A percentile compares a stretch with the other conserved stretches of the same genome.
These are phyloP conservation scores for Lytechinus pictus DNA, from an alignment of 35 echinoderm and acorn worm genomes.

Conservation along the genomic window DNA sequence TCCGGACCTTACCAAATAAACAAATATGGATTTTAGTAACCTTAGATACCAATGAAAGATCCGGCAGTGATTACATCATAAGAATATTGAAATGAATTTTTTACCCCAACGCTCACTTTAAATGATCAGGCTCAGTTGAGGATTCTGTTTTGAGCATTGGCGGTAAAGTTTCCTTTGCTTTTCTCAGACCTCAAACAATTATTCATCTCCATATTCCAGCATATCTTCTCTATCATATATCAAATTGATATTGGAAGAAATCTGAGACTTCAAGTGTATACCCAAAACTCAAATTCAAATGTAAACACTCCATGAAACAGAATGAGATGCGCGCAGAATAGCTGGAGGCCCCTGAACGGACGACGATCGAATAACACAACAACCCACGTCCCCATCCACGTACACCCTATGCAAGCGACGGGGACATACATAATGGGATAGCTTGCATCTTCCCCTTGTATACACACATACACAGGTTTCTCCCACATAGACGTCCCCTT, in stretches of 20 bases:
- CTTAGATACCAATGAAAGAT: too few species aligned
- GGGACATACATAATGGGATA: not conserved
- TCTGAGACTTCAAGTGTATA: constrained; percentile 18
- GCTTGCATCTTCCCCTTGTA: not conserved
- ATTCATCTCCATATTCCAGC: not conserved
- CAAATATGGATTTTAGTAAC: too few species aligned
- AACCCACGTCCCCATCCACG: not conserved
- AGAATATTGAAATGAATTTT: too few species aligned
- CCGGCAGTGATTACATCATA: too few species aligned
- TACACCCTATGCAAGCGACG: not conserved
- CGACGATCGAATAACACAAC: constrained; percentile 16
- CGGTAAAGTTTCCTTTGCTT: not conserved
- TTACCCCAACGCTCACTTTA: too few species aligned
- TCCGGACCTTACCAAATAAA: too few species aligned
- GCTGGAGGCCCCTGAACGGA: not conserved
- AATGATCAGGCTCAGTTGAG: not conserved
- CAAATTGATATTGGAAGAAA: not conserved
- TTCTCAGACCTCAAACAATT: not conserved
- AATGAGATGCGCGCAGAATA: not conserved
- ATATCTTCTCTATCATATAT: not conserved
- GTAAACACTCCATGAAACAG: not conserved
- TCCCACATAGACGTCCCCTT: not conserved
- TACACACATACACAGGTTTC: not conserved
- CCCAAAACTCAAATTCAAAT: not conserved
- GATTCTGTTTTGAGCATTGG: not conserved